These are phyloP conservation scores for Propithecus deckenii DNA, from an alignment of 2,797 vertebrate species.

Conservation along the genomic window DNA sequence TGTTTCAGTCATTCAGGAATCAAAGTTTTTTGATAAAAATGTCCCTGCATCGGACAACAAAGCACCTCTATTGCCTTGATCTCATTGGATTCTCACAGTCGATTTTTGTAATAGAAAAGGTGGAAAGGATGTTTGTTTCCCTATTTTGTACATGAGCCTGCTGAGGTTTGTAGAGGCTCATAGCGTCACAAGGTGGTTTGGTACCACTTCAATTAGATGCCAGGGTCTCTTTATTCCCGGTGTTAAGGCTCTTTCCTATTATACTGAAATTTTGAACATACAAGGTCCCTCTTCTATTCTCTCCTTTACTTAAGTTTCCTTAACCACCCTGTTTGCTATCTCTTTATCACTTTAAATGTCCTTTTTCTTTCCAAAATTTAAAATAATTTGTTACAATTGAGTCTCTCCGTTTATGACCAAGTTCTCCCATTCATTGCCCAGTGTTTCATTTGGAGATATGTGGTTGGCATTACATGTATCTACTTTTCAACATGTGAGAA, in stretches of 20 bases:
- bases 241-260: not conserved
- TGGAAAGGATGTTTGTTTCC: not conserved
- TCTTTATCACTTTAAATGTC: not conserved
- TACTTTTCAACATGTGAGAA: not conserved
- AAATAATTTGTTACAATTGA: not conserved
- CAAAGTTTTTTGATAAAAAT: not conserved
- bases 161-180: not conserved
- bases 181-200: not conserved
- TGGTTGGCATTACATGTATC: not conserved
- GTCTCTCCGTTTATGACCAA: not conserved
- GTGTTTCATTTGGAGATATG: not conserved
- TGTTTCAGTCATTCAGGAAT: not conserved
- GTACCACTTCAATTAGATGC: not conserved
- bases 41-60: not conserved
- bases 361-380: not conserved
- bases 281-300: not conserved
- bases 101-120: not conserved
- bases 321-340: not conserved
- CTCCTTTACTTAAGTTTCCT: not conserved
- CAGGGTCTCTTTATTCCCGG: not conserved
- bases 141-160: not conserved
- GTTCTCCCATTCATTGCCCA: not conserved
- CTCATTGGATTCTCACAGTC: not conserved
- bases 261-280: not conserved
- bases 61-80: not conserved